phyloP scores from a whole-genome alignment of 1,140 invertebrate species.

The Cepaea nemoralis region DNA sequence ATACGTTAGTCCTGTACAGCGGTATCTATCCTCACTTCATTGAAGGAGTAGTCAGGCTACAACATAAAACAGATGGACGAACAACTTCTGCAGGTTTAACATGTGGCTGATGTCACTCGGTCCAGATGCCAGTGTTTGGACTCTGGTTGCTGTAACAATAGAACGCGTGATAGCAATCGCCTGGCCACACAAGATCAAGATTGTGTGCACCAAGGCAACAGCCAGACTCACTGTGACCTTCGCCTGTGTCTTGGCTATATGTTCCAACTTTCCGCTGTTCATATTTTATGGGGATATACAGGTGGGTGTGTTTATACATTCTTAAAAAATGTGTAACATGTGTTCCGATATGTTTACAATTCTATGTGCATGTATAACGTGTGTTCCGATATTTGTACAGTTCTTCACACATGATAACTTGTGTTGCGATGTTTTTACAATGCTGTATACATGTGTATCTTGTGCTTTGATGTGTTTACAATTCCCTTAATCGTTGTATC shows the following conservation, averaged over 20 bases:
- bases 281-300: slow-evolving; percentile 19
- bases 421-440: too few relatives aligned
- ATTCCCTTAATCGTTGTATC: too few relatives aligned
- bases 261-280: neutral
- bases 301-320: neutral
- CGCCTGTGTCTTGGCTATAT: neutral
- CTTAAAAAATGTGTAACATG: too few relatives aligned
- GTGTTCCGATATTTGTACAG: too few relatives aligned
- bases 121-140: slow-evolving; percentile 33
- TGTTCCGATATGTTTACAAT: too few relatives aligned
- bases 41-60: slow-evolving; percentile 14
- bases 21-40: slow-evolving; percentile 33
- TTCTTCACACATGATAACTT: too few relatives aligned
- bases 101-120: slow-evolving; percentile 15
- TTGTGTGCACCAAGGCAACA: slow-evolving; percentile 12
- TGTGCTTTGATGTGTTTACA: too few relatives aligned
- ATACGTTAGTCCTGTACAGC: slow-evolving; percentile 33
- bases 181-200: slow-evolving; percentile 24
- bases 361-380: too few relatives aligned
- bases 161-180: slow-evolving; percentile 19
- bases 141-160: slow-evolving; percentile 27
- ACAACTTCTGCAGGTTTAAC: slow-evolving; percentile 34
- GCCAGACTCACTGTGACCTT: neutral
- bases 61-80: slow-evolving; percentile 20
- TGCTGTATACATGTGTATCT: too few relatives aligned